phyloP scores from a whole-genome alignment of 2,113 vertebrate genomes.

The Notarius lentiginosus region DNA sequence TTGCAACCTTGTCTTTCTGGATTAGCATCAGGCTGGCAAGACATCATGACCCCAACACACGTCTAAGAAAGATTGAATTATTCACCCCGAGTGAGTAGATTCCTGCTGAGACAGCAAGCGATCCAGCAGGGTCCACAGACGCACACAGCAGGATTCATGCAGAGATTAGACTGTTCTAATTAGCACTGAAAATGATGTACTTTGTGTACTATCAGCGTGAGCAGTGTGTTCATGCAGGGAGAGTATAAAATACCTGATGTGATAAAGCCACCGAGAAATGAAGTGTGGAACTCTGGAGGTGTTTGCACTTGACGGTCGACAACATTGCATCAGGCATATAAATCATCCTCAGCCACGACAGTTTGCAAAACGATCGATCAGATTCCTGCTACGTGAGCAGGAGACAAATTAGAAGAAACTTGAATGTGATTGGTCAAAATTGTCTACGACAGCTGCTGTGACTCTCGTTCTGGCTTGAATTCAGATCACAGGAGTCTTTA shows the following conservation, averaged over 20 bases:
- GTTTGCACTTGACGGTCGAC: background rate
- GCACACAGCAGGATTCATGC: background rate
- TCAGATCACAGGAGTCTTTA: background rate
- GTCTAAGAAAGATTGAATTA: slow-evolving; percentile 67
- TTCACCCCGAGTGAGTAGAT: slow-evolving; percentile 64
- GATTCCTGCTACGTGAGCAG: background rate
- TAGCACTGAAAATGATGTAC: slow-evolving; percentile 1
- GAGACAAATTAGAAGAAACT: background rate
- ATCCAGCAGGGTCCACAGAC: slow-evolving; percentile 54
- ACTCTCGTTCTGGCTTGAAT: too few relatives aligned
- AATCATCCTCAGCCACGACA: background rate
- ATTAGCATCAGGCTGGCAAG: slow-evolving; percentile 69
- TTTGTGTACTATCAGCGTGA: background rate
- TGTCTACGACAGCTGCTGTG: too few relatives aligned
- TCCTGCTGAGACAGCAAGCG: slow-evolving; percentile 70
- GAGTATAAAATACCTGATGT: background rate
- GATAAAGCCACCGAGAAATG: background rate
- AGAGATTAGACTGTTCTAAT: slow-evolving; percentile 3
- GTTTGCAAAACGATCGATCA: background rate
- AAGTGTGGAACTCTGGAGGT: background rate
- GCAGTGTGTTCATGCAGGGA: background rate
- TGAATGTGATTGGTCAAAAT: background rate
- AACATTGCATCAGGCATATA: background rate
- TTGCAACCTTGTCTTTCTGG: slow-evolving; percentile 65
- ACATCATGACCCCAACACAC: slow-evolving; percentile 50